Evolutionary conservation across 1,140 invertebrate genomes (phyloP), one percentile per base, ranked within the genome.

Genomic region (Lutraria rhynchaena): DNA sequence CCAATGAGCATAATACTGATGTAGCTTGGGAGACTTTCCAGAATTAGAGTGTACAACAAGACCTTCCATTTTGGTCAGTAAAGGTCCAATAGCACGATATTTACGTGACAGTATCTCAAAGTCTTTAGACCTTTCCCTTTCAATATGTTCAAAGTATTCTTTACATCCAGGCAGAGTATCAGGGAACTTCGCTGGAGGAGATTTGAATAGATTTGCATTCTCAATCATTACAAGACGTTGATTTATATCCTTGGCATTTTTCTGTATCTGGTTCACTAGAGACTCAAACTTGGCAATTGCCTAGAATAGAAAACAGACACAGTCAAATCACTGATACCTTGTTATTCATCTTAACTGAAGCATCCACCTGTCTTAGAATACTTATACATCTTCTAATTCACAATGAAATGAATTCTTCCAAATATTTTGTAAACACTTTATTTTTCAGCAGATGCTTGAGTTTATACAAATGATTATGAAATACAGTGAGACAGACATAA

Each of bases 21-120:
- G 57, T 63, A 94, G 87, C 75, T 91, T 91, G 29, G 92, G 90
- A 19, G 90, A 91, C 74, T 90, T 89, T 13, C 92, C 92, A 5
- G 92, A 92, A 80, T 92, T 92, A 49, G 90, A 92, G 71, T 92
- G 88, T 17, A 92, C 91, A 17, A 93, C 91, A 35, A 94, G 84
- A 29, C 95, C 95, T 91, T 98, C 96, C 82, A 97, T 91, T 91
- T 97, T 98, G 65, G 95, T 95, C 0, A 98, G 90, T 55, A 97
- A 94, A 0, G 96, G 96, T 0, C 95, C 95, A 31, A 96, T 94
- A 0, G 95, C 95, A 49, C 95, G 93, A 87, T 97, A 97, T 3
- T 95, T 94, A 37, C 95, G 94, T 0, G 94, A 92, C 90, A 97
- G 94, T 9, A 93, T 89, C 0, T 94, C 94, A 17, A 96, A 92